Percentiles rank a stretch among this genome's conserved stretches.
Conservation (phyloP, 2,113 vertebrate genomes). For the Apeltes quadracus region DNA sequence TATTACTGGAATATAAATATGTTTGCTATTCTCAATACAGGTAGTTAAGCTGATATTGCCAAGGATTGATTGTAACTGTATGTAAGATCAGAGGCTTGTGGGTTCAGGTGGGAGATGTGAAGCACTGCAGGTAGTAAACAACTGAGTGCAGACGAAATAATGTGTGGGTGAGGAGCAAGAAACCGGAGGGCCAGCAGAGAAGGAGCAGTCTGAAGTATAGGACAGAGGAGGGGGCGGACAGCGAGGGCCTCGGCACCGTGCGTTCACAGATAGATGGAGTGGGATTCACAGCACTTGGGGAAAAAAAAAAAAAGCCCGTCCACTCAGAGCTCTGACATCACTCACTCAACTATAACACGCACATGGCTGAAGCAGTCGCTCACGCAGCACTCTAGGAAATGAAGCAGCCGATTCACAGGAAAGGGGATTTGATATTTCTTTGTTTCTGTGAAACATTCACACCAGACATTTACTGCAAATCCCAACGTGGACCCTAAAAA, state of each 20-base stretch:
- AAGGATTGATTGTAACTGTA: neutral
- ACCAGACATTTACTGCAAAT: neutral
- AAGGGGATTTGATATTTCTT: slow-evolving; percentile 13
- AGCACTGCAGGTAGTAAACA: neutral
- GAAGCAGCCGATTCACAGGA: slow-evolving; percentile 54
- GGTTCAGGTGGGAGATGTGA: neutral
- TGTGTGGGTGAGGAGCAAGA: slow-evolving; percentile 7
- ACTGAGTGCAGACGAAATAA: neutral
- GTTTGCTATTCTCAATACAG: neutral
- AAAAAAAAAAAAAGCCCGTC: slow-evolving; percentile 49
- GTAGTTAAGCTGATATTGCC: neutral
- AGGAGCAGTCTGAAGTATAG: slow-evolving; percentile 17
- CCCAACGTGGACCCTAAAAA: neutral
- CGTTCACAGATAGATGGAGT: slow-evolving; percentile 56
- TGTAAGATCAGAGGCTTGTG: neutral
- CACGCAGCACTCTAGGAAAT: slow-evolving; percentile 71
- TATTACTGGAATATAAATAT: neutral
- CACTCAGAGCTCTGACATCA: slow-evolving; percentile 51
- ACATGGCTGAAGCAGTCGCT: slow-evolving; percentile 46
- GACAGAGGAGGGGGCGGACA: slow-evolving; percentile 23
- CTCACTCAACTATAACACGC: slow-evolving; percentile 50
- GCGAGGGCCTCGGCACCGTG: slow-evolving; percentile 25
- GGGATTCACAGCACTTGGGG: slow-evolving; percentile 66
- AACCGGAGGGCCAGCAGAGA: neutral
- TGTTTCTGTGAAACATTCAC: slow-evolving; percentile 14